Evolutionary conservation across 1,140 invertebrate species (phyloP).

Genomic region (Achroia grisella): DNA sequence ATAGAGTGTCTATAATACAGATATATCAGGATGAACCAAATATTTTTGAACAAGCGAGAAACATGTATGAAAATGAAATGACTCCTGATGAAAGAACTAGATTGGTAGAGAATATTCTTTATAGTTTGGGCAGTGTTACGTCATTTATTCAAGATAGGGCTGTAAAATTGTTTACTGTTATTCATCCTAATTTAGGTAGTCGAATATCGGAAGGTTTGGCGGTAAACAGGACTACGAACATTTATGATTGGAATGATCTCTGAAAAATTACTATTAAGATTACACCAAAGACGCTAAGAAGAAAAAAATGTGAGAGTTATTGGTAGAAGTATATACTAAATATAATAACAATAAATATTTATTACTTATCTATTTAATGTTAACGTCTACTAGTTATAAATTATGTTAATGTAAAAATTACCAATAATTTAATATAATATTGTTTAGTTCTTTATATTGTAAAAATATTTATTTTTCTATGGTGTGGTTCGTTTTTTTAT

Average conservation of each 20-base stretch:
- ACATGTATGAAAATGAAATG: conserved; percentile 88
- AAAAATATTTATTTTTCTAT: too few species aligned
- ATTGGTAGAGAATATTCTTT: conserved; percentile 87
- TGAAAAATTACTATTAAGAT: too few species aligned
- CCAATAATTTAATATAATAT: too few species aligned
- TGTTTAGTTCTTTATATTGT: too few species aligned
- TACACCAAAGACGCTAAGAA: too few species aligned
- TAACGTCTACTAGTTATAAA: too few species aligned
- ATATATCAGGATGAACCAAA: conserved; percentile 78
- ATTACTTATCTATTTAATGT: too few species aligned
- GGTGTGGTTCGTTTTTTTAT: too few species aligned
- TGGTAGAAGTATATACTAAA: too few species aligned
- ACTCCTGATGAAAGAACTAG: conserved; percentile 80
- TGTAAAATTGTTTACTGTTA: conserved; percentile 80
- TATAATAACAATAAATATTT: too few species aligned
- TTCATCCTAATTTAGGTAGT: conserved; percentile 79
- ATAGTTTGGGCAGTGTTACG: conserved; percentile 81
- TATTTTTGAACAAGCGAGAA: conserved; percentile 88
- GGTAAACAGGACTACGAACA: conserved; percentile 51
- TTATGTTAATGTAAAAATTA: too few species aligned
- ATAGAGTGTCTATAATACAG: conserved; percentile 64
- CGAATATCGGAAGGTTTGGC: conserved; percentile 77
- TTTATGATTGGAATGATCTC: conserved; percentile 3
- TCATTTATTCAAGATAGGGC: conserved; percentile 88
- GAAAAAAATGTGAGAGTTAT: too few species aligned